Evolutionary conservation across 2,113 vertebrate genomes (phyloP).

Genomic region (Phylloscopus whistleri): DNA sequence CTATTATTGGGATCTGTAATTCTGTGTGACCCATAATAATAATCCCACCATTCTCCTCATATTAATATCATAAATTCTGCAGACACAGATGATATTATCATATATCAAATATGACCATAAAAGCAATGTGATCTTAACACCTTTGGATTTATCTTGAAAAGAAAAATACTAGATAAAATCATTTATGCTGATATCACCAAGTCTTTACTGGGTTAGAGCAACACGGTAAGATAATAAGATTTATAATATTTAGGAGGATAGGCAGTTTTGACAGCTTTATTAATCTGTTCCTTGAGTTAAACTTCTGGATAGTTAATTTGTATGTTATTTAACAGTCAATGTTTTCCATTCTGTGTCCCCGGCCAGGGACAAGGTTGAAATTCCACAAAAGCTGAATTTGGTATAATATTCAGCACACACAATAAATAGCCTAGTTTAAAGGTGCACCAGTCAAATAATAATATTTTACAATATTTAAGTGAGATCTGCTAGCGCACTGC

Average conservation of each 20-base stretch:
- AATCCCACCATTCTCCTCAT: conserved; percentile 54
- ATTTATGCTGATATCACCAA: conserved; percentile 23
- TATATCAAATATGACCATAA: conserved; percentile 64
- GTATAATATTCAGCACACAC: background rate
- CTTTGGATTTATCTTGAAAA: conserved; percentile 60
- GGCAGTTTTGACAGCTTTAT: conserved; percentile 37
- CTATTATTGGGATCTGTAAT: conserved; percentile 35
- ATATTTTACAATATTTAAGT: background rate
- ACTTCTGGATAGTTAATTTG: conserved; percentile 17
- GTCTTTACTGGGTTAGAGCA: conserved; percentile 16
- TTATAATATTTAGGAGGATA: background rate
- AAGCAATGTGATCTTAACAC: conserved; percentile 57
- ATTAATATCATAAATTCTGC: conserved; percentile 60
- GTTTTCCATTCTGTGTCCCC: background rate
- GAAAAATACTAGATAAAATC: conserved; percentile 55
- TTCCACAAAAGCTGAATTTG: background rate
- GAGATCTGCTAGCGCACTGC: background rate
- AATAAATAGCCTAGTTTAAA: conserved; percentile 1
- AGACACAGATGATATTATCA: conserved; percentile 61
- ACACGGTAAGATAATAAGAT: background rate
- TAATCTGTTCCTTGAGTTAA: conserved; percentile 3
- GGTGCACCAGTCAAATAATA: background rate
- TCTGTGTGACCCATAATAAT: conserved; percentile 42
- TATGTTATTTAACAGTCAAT: conserved; percentile 15
- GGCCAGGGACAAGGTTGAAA: background rate